A percentile compares a stretch with the other conserved stretches of the same genome.
Evolutionary conservation across 1,140 invertebrate species (phyloP).

Genomic region (Musca vetustissima): DNA sequence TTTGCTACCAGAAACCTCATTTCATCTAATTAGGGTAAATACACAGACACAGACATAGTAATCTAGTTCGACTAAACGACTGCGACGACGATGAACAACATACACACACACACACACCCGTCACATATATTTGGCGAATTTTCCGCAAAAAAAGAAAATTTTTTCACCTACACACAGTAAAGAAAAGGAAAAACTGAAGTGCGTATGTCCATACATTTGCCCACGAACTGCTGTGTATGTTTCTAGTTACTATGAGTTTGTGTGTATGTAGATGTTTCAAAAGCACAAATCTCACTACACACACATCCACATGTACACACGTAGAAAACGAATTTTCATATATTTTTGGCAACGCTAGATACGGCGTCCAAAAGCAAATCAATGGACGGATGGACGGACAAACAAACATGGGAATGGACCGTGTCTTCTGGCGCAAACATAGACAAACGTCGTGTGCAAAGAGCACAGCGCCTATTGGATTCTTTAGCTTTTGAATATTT

Average conservation of each 20-base stretch:
- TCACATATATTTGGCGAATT: conserved; percentile 7
- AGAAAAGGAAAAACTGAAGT: conserved; percentile 5
- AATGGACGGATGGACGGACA: too few relatives aligned
- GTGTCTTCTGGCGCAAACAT: not conserved
- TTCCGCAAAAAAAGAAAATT: conserved; percentile 6
- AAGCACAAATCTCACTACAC: too few relatives aligned
- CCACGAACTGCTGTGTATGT: not conserved
- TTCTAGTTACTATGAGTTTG: not conserved
- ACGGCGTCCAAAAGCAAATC: not conserved
- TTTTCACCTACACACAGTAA: conserved; percentile 2
- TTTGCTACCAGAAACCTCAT: conserved; percentile 3
- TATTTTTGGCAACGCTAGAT: conserved; percentile 16
- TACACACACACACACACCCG: not conserved
- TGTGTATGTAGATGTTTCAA: not conserved
- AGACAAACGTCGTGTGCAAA: conserved; percentile 24
- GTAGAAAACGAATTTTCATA: not conserved
- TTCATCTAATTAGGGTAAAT: conserved; percentile 10
- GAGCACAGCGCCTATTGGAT: not conserved
- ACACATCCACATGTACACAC: not conserved
- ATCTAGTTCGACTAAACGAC: too few relatives aligned
- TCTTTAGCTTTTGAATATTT: not conserved
- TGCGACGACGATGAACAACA: not conserved
- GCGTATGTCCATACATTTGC: not conserved
- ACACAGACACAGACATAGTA: not conserved
- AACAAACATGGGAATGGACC: too few relatives aligned